Evolutionary conservation across 2,888 invertebrate species (phyloP).

Genomic region (Lasioglossum calceatum): DNA sequence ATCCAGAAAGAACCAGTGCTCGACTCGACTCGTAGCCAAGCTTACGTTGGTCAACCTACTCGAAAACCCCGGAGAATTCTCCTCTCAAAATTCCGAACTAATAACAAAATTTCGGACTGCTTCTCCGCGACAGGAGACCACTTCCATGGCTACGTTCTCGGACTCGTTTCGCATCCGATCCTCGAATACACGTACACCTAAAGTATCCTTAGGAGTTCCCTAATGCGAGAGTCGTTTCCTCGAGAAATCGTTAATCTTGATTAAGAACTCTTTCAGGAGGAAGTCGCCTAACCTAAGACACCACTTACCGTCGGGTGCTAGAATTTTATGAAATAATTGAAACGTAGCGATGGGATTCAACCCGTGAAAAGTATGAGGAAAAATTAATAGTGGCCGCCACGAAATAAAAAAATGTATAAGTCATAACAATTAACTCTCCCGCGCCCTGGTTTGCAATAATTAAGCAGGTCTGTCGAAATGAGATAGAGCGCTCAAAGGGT

Average conservation of each 20-base stretch:
- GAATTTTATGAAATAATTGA: not conserved
- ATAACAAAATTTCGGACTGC: constrained; percentile 1
- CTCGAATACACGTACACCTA: not conserved
- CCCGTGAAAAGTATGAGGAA: no score
- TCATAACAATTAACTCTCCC: no score
- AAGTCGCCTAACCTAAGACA: not conserved
- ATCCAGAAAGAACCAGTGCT: not conserved
- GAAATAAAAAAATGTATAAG: no score
- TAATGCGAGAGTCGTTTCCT: not conserved
- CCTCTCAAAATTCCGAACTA: not conserved
- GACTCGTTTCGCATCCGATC: not conserved
- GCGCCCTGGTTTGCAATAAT: not conserved
- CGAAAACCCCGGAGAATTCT: not conserved
- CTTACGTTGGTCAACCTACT: constrained; percentile 4
- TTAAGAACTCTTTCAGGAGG: not conserved
- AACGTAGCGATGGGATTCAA: no score
- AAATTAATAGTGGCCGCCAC: no score
- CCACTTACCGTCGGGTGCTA: not conserved
- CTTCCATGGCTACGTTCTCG: not conserved
- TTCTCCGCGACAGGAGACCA: not conserved
- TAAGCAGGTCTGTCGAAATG: not conserved
- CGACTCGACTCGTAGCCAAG: not conserved
- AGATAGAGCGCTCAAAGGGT: not conserved
- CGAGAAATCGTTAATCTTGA: not conserved
- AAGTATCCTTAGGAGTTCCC: not conserved